Evolutionary conservation across 2,113 vertebrate species (phyloP), one percentile per base, ranked within the genome.

Genomic region (Muscicapa adusta): DNA sequence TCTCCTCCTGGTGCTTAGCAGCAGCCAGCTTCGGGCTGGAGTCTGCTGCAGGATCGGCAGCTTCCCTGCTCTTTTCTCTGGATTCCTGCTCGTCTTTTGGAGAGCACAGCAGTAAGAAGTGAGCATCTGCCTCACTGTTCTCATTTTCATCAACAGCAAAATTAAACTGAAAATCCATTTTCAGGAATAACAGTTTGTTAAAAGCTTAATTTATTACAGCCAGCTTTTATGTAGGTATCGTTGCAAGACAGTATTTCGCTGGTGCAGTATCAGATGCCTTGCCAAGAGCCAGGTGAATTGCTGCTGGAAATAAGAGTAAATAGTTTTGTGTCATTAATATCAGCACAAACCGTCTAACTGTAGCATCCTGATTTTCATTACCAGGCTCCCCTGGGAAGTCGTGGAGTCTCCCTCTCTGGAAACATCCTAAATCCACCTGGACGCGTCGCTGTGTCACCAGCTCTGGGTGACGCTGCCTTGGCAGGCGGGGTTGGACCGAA

Each of bases 141-240:
- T 96, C 80, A 18, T 79, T 42, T 36, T 91, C 96, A 63, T 97
- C 96, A 62, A 98, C 60, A 48, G 29, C 79, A 68, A 98, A 98
- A 91, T 98, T 97, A 95, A 98, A 98, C 2, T 72, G 97, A 91
- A 98, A 98, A 62, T 84, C 67, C 98, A 98, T 98, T 63, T 66
- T 97, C 12, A 14, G 26, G 36, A 79, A 9, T 31, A 67, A n/a
- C 5, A 26, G 53, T 45, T 17, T 11, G 61, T 5, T 31, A 56
- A 50, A 20, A 34, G 42, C 29, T 74, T 62, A 51, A 76, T 26
- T 61, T 75, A 33, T 29, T 68, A 33, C 18, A 31, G 19, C 12
- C 19, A 54, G 70, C 22, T 74, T 67, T 54, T 20, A 13, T 13
- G 43, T 18, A 20, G 22, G 9, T 60, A 11, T 6, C 3, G 6